phyloP scores from a whole-genome alignment of 2,888 invertebrate genomes.

The Allophyes oxyacanthae region DNA sequence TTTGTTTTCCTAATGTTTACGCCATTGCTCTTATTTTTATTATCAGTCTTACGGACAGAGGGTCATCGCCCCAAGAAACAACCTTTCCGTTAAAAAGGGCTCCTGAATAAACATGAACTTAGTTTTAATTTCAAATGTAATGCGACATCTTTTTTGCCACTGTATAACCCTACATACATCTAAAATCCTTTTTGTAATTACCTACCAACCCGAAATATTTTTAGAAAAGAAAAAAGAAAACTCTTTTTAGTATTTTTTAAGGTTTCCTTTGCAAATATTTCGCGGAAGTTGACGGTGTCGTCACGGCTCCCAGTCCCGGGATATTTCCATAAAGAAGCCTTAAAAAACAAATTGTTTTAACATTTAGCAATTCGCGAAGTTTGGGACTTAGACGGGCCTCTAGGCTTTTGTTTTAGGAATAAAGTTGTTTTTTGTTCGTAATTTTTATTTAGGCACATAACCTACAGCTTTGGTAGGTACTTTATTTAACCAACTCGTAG shows the following conservation, averaged over 20 bases:
- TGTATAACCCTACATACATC: conserved; percentile 4
- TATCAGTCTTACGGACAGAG: background rate
- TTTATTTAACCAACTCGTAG: conserved; percentile 3
- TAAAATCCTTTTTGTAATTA: conserved; percentile 33
- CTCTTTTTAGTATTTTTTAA: conserved; percentile 55
- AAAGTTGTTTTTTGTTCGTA: conserved; percentile 37
- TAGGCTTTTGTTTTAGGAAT: conserved; percentile 45
- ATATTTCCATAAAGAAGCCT: conserved; percentile 66
- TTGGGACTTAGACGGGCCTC: conserved; percentile 49
- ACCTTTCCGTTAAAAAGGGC: conserved; percentile 9
- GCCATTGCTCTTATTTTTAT: background rate
- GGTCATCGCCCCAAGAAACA: conserved; percentile 1
- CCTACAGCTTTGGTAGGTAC: conserved; percentile 13
- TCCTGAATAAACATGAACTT: conserved; percentile 32
- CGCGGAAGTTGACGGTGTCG: conserved; percentile 65
- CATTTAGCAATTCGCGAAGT: conserved; percentile 67
- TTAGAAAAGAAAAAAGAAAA: conserved; percentile 12
- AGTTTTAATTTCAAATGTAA: conserved; percentile 50
- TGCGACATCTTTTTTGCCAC: conserved; percentile 7
- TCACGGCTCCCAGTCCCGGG: conserved; percentile 45
- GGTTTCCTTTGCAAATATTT: conserved; percentile 58
- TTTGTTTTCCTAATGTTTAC: too few species aligned
- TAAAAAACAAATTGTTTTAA: conserved; percentile 74
- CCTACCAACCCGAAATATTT: conserved; percentile 20
- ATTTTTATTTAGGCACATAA: conserved; percentile 37